Conservation (phyloP, 2,797 vertebrate genomes). For the Lagorchestes hirsutus region DNA sequence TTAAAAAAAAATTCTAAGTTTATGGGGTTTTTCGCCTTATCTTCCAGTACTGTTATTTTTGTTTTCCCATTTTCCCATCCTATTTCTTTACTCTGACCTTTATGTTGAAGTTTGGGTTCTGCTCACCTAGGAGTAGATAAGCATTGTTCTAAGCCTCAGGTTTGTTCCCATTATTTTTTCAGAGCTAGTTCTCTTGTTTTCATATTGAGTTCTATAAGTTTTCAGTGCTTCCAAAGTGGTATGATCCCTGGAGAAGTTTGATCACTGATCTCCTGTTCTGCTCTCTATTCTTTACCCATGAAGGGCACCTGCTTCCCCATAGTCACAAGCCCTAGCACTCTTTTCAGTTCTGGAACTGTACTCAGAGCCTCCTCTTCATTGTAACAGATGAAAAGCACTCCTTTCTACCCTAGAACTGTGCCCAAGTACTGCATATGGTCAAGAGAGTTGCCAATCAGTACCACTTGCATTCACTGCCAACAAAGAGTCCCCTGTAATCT, state of each 20-base stretch:
- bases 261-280: neutral
- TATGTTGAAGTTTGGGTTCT: neutral
- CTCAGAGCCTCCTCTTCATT: neutral
- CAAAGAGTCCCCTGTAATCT: neutral
- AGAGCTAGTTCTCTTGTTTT: neutral
- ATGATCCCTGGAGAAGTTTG: neutral
- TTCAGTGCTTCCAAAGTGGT: neutral
- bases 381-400: neutral
- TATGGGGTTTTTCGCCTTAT: neutral
- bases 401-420: neutral
- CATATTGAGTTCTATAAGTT: neutral
- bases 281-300: neutral
- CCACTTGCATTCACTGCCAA: neutral
- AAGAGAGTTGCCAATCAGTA: neutral
- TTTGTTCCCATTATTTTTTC: neutral
- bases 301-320: neutral
- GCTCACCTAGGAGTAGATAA: too few relatives aligned
- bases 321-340: neutral
- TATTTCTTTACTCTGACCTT: neutral
- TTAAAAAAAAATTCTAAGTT: neutral
- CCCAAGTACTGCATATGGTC: neutral
- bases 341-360: neutral
- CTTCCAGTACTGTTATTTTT: too few relatives aligned
- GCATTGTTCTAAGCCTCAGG: neutral
- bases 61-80: neutral